Base-by-base conservation (phyloP, 2,888 invertebrate genomes). In the Nemotelus nigrinus region DNA sequence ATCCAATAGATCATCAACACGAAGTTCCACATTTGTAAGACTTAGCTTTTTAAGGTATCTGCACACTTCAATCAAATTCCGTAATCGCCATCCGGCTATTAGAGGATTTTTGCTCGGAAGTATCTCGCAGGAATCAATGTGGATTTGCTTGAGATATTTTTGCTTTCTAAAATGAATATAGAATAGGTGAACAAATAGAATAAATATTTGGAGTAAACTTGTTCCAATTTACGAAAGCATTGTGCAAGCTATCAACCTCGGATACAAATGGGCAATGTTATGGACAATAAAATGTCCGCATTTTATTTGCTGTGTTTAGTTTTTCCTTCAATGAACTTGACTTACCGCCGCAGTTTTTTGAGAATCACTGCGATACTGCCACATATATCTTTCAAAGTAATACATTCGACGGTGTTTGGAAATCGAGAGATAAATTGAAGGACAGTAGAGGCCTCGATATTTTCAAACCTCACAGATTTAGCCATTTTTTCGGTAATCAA, bases 341-440 rank as follows among this genome's bases (percentile, higher is more conserved):
- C 41, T 43, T 74, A 74, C 74, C 74, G 63, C n/a, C 63, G 50
- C 39, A 74, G 43, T 48, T 74, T 74, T 60, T 63, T 74, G 0
- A 74, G 74, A 25, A 74, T 74, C 7, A 74, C 48, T 10, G 74
- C 48, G 44, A 63, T 47, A 60, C 60, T 74, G 5, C 63, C 74
- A 3, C 10, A 2, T 58, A 74, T 44, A 44, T 60, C 45, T 47
- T 58, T 60, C 10, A 74, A 74, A 6, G 50, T 5, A 47, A 74
- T 74, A 8, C 60, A 58, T 4, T 58, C 50, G 2, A 74, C n/a
- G 4, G 74, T 74, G 41, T 60, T 39, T n/a, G 60, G 63, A 50
- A 74, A 74, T 74, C 43, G 45, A 45, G 10, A 43, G 63, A 74
- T 74, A 47, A 74, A 74, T 74, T 74, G 60, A 47, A 74, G 48